Evolutionary conservation across 1,140 invertebrate genomes (phyloP).

Genomic region (Carposina sasakii): DNA sequence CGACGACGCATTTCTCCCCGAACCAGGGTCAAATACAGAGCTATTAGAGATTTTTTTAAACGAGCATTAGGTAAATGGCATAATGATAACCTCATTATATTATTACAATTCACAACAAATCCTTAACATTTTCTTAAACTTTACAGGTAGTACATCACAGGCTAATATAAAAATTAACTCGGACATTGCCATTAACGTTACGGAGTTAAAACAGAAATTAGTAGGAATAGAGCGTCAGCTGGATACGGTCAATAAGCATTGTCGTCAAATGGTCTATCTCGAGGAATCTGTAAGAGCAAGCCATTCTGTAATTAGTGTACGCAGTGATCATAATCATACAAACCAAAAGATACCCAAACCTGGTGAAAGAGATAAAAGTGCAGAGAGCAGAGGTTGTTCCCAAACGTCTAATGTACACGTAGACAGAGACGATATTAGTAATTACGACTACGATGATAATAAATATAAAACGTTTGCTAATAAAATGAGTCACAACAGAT

Average conservation of each 20-base stretch:
- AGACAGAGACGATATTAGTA: too few relatives aligned
- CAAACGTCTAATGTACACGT: too few relatives aligned
- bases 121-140: not conserved
- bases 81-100: not conserved
- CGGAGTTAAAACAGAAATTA: conserved; percentile 51
- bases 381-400: too few relatives aligned
- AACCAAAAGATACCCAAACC: too few relatives aligned
- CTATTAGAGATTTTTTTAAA: conserved; percentile 48
- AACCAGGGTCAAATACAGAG: conserved; percentile 44
- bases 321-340: too few relatives aligned
- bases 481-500: too few relatives aligned
- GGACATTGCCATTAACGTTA: conserved; percentile 42
- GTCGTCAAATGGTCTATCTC: conserved; percentile 28
- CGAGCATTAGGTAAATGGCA: conserved; percentile 39
- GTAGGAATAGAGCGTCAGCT: conserved; percentile 45
- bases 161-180: conserved; percentile 44
- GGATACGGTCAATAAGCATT: conserved; percentile 43
- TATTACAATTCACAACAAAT: not conserved
- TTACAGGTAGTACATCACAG: conserved; percentile 45
- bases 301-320: too few relatives aligned
- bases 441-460: too few relatives aligned
- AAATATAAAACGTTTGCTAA: too few relatives aligned
- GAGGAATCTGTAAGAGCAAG: too few relatives aligned
- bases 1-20: conserved; percentile 59
- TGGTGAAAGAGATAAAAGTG: too few relatives aligned